Base-by-base conservation (phyloP, 2,113 vertebrate genomes). In the Amblyornis subalaris region DNA sequence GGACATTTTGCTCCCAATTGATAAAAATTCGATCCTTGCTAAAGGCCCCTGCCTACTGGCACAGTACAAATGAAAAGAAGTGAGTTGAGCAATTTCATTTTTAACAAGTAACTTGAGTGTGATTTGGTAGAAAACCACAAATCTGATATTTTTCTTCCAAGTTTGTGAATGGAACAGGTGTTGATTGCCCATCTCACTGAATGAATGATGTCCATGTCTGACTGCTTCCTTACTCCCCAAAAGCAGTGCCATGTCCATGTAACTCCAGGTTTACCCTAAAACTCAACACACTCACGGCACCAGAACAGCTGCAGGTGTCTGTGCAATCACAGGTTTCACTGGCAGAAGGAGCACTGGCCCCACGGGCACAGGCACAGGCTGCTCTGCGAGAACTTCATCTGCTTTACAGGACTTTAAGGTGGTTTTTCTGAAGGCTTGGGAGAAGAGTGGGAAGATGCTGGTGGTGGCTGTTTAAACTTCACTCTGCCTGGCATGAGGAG, bases 201-300 rank as follows among this genome's bases (percentile, higher is more conserved):
- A 38, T 6, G 29, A 50, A 44, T 1, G 1, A 36, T 4, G 28
- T 4, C 26, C 6, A 8, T 42, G 47, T 53, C 58, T n/a, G 31
- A 17, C 14, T 3, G 9, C 45, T 57, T 29, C 31, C 75, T 18
- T 7, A 13, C 3, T 44, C 10, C 26, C 19, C 5, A 5, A n/a
- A 35, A 53, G 55, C 80, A 33, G 17, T 7, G 50, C 33, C 61
- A 7, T 0, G 22, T 13, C 42, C 48, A 9, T 9, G 23, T 4
- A 11, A 5, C 74, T 22, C 33, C 6, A 24, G 26, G 18, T 5
- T 51, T 31, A 8, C 3, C 48, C 73, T 4, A 1, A 10, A 42
- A 2, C 35, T 1, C 0, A 18, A 54, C 67, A 26, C 15, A 0
- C 3, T 11, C 2, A 2, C 0, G 12, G 67, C 67, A 18, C 10